Conservation (phyloP, 1,140 invertebrate genomes). For the Popillia japonica region DNA sequence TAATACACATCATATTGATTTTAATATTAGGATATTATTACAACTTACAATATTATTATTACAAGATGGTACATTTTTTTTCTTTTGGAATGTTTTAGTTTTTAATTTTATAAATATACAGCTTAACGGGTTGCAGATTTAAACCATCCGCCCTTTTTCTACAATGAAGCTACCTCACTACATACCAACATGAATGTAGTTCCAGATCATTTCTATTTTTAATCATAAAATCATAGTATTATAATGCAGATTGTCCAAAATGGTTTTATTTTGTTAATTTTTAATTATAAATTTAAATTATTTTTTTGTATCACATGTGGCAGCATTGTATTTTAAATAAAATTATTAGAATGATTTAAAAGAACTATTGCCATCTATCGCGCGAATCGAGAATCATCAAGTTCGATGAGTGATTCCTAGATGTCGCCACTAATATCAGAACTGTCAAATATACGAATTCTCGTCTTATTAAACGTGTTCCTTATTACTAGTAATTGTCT, state of each 20-base stretch:
- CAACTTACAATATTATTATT: not conserved
- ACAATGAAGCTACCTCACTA: too few relatives aligned
- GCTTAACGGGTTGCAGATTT: too few relatives aligned
- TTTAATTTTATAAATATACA: too few relatives aligned
- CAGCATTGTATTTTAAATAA: not conserved
- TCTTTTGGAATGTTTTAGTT: not conserved
- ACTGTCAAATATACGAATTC: not conserved
- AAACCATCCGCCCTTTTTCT: too few relatives aligned
- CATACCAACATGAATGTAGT: too few relatives aligned
- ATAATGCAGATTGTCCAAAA: too few relatives aligned
- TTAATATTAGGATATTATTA: not conserved
- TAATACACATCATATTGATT: slow-evolving; percentile 19
- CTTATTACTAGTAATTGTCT: slow-evolving; percentile 41
- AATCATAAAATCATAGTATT: too few relatives aligned
- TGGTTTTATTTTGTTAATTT: too few relatives aligned
- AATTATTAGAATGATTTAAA: not conserved
- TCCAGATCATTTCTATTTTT: too few relatives aligned
- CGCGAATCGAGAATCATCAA: not conserved
- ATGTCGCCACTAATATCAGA: not conserved
- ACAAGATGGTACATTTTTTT: not conserved
- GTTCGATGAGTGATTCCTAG: not conserved
- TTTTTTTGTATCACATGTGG: not conserved
- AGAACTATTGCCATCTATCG: not conserved
- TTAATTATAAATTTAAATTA: not conserved
- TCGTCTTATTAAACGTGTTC: slow-evolving; percentile 41